phyloP scores from a whole-genome alignment of 2,888 invertebrate genomes.

The Hemicrepidius hirtus region DNA sequence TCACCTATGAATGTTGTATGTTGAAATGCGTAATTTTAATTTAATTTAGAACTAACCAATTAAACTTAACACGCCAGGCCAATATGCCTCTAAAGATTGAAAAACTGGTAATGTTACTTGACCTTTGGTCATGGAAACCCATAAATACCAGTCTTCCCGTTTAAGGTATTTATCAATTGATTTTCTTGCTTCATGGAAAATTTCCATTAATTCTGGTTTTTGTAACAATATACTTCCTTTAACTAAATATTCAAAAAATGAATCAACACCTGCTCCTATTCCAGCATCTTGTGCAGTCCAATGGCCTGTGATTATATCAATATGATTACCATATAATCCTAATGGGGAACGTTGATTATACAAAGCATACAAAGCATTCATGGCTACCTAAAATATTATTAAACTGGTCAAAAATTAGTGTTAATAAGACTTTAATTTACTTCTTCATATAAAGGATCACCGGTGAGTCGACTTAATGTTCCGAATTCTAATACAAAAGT shows the following conservation, averaged over 20 bases:
- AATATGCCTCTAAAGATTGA: constrained; percentile 98
- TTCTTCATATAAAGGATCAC: constrained; percentile 96
- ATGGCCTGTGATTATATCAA: constrained; percentile 93
- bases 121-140: constrained; percentile 99
- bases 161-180: constrained; percentile 91
- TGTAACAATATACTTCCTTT: constrained; percentile 96
- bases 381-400: constrained; percentile 79
- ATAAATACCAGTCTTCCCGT: constrained; percentile 98
- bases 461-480: constrained; percentile 92
- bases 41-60: constrained; percentile 75
- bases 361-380: constrained; percentile 92
- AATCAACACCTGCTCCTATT: constrained; percentile 86
- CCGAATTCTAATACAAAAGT: constrained; percentile 98
- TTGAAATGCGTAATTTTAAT: background rate
- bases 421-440: constrained; percentile 68
- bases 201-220: constrained; percentile 91
- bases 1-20: constrained; percentile 79
- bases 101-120: constrained; percentile 98
- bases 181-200: constrained; percentile 87
- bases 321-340: constrained; percentile 96
- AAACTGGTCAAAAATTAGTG: background rate
- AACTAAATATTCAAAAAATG: constrained; percentile 98
- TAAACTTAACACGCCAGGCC: constrained; percentile 95
- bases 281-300: constrained; percentile 99
- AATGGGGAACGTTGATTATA: constrained; percentile 91